Evolutionary conservation across 2,797 vertebrate genomes (phyloP).

Genomic region (Acanthopagrus latus): DNA sequence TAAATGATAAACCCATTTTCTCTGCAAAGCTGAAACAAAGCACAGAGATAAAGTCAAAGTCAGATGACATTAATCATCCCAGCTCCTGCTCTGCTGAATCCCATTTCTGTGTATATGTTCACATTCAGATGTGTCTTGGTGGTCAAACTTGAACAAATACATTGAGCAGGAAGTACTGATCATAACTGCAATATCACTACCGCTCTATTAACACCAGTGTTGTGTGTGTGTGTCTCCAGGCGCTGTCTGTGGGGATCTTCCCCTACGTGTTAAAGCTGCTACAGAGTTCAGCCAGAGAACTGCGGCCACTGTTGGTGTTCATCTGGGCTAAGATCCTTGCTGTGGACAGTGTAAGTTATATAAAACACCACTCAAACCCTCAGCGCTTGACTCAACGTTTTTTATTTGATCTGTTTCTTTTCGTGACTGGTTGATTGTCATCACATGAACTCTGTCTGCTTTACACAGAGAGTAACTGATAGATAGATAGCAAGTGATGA

Average conservation of each 20-base stretch:
- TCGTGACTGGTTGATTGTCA: background rate
- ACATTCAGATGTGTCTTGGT: conserved; percentile 2
- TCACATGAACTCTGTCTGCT: background rate
- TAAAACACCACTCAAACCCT: conserved; percentile 8
- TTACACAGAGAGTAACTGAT: background rate
- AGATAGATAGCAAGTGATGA: background rate
- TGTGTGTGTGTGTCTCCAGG: conserved; percentile 82
- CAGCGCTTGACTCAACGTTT: background rate
- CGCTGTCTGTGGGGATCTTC: conserved; percentile 97
- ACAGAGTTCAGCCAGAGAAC: conserved; percentile 96
- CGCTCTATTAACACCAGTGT: conserved; percentile 1
- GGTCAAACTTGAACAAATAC: background rate
- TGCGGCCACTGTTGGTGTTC: conserved; percentile 96
- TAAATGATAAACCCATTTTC: background rate
- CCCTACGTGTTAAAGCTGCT: conserved; percentile 97
- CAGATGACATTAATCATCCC: background rate
- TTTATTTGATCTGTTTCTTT: background rate
- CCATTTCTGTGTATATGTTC: background rate
- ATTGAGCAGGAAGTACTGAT: background rate
- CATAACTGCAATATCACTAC: background rate
- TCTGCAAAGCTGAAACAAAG: background rate
- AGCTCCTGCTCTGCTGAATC: background rate
- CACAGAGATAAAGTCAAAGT: background rate
- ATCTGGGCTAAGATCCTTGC: conserved; percentile 99
- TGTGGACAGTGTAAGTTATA: conserved; percentile 95